These are phyloP conservation scores for Zoanthus solanderi DNA, from an alignment of 92 coral and sea anemone species.

Conservation along the genomic window DNA sequence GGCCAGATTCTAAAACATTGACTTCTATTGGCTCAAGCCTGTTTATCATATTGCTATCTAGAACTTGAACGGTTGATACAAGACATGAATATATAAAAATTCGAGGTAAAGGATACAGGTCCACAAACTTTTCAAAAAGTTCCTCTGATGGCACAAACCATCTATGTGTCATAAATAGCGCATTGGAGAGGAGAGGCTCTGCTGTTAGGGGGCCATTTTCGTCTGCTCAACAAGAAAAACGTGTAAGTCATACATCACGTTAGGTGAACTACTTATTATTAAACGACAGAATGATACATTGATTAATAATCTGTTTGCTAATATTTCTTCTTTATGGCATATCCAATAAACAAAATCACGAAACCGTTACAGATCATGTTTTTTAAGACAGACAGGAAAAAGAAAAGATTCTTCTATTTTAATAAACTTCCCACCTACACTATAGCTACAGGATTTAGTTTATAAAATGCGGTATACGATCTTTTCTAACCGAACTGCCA, in stretches of 20 bases:
- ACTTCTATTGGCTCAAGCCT: neutral
- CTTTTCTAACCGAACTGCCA: neutral
- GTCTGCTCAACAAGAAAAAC: conserved; percentile 53
- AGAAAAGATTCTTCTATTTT: neutral
- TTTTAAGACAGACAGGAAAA: neutral
- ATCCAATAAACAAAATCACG: neutral
- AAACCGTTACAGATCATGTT: neutral
- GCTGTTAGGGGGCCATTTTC: conserved; percentile 71
- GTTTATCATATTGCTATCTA: neutral
- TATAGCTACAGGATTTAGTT: neutral
- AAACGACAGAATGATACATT: neutral
- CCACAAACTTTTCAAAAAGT: conserved; percentile 77
- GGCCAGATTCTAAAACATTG: neutral
- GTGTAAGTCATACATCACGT: neutral
- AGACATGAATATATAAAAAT: neutral
- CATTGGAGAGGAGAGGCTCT: conserved; percentile 83
- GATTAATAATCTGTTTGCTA: neutral
- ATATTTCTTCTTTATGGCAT: neutral
- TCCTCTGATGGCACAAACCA: conserved; percentile 94
- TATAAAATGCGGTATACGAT: neutral
- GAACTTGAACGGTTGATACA: neutral
- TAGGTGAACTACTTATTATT: too few species aligned
- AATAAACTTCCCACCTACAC: conserved; percentile 1
- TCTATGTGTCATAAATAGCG: conserved; percentile 86
- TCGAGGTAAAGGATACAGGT: conserved; percentile 77